Base-by-base conservation (phyloP, 2,888 invertebrate genomes). In the Tenthredo notha region DNA sequence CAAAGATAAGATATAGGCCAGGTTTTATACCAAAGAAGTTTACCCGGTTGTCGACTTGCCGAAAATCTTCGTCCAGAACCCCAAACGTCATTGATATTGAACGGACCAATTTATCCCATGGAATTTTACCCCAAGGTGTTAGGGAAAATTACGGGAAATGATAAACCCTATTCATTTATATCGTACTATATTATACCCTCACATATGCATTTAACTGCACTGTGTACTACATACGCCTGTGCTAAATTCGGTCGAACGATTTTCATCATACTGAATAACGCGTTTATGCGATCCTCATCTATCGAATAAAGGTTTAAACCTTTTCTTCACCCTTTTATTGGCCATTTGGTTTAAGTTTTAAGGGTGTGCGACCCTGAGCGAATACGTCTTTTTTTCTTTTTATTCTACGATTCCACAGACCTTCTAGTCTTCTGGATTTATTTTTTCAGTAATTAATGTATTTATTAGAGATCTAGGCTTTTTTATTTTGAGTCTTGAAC, bases 251-350 rank as follows among this genome's bases (percentile, higher is more conserved):
- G 25, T 61, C 12, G 25, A 61, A 25, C 61, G 21, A 21, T 61
- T 61, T 61, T 25, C 61, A 61, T 61, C 61, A 61, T 21, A n/a
- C 61, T 67, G 67, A 67, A 67, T 67, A 12, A 33, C 74, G 67
- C 74, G 67, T 40, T 74, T 9, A 33, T 40, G 40, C 70, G 9
- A 3, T 37, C 70, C 43, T 21, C 43, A 1, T 21, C 25, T 40
- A n/a, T 29, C 43, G 7, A 10, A n/a, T 40, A 43, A 21, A 40
- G 40, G 21, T 74, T 40, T 10, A n/a, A 74, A 74, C 40, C 43
- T 43, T 43, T 74, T 15, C 43, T 74, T 43, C 40, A 25, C 40
- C 43, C n/a, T 74, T 21, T 74, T 43, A 74, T 40, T 43, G 37
- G 70, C 70, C 18, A 70, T 70, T 70, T 37, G 70, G 37, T 70